Conservation (phyloP, 2,888 invertebrate species). For the Steinernema hermaphroditum region DNA sequence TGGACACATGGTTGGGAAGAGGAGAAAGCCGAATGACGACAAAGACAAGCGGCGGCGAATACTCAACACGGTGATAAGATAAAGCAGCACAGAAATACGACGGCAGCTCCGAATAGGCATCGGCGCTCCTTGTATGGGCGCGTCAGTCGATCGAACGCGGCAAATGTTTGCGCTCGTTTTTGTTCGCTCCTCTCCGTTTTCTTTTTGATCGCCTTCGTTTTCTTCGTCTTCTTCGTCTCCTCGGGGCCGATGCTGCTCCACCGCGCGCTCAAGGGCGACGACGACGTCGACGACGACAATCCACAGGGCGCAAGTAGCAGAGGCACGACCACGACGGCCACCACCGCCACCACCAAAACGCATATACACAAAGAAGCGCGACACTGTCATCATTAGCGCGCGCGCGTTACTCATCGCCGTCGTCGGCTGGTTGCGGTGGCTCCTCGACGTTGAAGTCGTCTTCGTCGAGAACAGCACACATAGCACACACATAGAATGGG, state of each 20-base stretch:
- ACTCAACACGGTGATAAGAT: no score
- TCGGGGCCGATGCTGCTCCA: background rate
- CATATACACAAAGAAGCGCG: background rate
- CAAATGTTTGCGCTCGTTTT: conserved; percentile 28
- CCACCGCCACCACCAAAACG: background rate
- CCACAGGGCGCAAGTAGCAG: background rate
- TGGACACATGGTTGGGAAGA: no score
- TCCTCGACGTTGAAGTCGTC: no score
- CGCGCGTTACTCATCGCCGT: conserved; percentile 8
- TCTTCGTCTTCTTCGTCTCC: background rate
- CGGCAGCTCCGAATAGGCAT: no score
- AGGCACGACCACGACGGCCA: background rate
- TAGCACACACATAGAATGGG: no score
- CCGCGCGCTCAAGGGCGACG: conserved; percentile 20
- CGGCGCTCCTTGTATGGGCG: no score
- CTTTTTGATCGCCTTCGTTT: background rate
- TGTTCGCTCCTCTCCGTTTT: background rate
- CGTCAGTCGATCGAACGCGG: conserved; percentile 5
- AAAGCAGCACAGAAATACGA: no score
- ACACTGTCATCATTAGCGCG: conserved; percentile 28
- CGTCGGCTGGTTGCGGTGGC: no score
- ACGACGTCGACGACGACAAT: background rate
- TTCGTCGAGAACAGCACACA: no score
- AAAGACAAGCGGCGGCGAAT: no score
- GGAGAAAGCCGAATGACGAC: no score